A percentile compares a stretch with the other conserved stretches of the same genome.
phyloP scores from a whole-genome alignment of 2,888 invertebrate genomes.

The Dryomyza anilis region DNA sequence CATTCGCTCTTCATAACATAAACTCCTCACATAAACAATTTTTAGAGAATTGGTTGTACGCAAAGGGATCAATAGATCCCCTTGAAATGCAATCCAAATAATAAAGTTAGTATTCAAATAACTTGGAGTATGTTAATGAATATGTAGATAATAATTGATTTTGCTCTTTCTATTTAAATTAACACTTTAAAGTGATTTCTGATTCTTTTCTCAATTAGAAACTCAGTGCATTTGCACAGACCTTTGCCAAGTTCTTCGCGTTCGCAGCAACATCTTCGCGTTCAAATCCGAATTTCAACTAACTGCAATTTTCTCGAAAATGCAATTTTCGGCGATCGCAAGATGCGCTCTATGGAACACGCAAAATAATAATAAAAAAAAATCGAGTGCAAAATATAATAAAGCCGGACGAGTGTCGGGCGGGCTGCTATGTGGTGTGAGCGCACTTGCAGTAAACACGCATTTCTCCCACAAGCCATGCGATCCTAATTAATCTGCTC shows the following conservation, averaged over 20 bases:
- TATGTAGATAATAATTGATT: too few relatives aligned
- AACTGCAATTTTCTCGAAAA: conserved; percentile 31
- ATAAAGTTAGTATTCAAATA: too few relatives aligned
- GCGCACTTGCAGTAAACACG: conserved; percentile 1
- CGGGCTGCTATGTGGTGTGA: neutral
- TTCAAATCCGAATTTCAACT: conserved; percentile 47
- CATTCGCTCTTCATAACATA: too few relatives aligned
- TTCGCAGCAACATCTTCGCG: conserved; percentile 53
- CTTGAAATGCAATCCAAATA: too few relatives aligned
- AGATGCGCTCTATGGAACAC: conserved; percentile 8
- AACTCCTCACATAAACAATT: too few relatives aligned
- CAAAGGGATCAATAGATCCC: too few relatives aligned
- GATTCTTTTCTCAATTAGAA: too few relatives aligned
- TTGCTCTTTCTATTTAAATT: too few relatives aligned
- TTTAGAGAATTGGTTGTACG: too few relatives aligned
- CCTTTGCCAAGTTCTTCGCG: conserved; percentile 53
- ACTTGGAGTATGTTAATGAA: too few relatives aligned
- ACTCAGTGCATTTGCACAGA: conserved; percentile 37
- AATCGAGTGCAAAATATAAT: neutral
- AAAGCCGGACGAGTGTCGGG: neutral
- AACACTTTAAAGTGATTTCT: too few relatives aligned
- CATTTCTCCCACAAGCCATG: conserved; percentile 7
- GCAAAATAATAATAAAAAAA: neutral
- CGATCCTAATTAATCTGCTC: conserved; percentile 9
- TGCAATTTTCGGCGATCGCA: conserved; percentile 11